Conservation (phyloP, 1,140 invertebrate species). For the Eulimnadia texana region DNA sequence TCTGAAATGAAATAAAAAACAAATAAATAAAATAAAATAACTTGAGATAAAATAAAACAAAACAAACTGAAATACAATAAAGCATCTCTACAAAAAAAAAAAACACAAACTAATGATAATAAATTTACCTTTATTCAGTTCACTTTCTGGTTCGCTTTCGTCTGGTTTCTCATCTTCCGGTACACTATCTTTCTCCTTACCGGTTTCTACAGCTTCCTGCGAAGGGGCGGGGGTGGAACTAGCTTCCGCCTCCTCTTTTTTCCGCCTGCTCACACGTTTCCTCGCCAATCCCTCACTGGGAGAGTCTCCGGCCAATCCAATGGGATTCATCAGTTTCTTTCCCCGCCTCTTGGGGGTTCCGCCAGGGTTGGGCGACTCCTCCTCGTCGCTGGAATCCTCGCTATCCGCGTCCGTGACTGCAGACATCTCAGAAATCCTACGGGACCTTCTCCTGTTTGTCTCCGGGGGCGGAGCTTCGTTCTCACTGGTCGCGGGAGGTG, state of each 20-base stretch:
- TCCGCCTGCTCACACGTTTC: not conserved
- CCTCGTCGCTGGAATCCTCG: constrained; percentile 12
- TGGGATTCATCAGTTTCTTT: constrained; percentile 17
- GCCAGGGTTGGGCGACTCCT: constrained; percentile 18
- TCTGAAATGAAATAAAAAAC: not conserved
- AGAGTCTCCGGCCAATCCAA: constrained; percentile 27
- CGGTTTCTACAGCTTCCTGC: too few species aligned
- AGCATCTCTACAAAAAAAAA: not conserved
- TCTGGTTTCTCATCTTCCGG: too few species aligned
- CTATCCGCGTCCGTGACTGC: constrained; percentile 6
- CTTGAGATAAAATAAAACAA: not conserved
- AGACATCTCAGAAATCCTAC: constrained; percentile 11
- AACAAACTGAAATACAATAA: not conserved
- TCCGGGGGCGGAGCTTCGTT: not conserved
- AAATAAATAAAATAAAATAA: not conserved
- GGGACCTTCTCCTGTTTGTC: not conserved
- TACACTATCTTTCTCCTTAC: too few species aligned
- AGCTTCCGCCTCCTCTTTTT: not conserved
- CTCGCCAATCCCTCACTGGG: too few species aligned
- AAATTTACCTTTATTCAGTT: not conserved
- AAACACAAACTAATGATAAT: not conserved
- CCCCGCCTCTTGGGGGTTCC: constrained; percentile 22
- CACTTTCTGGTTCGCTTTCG: too few species aligned
- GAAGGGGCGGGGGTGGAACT: too few species aligned
- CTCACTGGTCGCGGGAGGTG: not conserved